Base-by-base conservation (phyloP, 1,140 invertebrate species). In the Ceratoteleas bidentatus region DNA sequence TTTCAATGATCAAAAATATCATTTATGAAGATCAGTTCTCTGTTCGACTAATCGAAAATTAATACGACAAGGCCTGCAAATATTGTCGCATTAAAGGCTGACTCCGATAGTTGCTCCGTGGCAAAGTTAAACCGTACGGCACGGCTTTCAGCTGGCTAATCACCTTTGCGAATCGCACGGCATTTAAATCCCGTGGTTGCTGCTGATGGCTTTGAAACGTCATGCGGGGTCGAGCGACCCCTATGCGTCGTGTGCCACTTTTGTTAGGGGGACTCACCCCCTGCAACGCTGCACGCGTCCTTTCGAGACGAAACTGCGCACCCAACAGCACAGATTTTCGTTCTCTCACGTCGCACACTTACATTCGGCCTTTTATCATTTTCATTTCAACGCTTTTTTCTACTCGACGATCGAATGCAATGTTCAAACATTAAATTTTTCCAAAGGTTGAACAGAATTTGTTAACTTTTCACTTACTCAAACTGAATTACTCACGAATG, bases 101-200 rank as follows among this genome's bases (percentile, higher is more conserved):
- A 83, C 81, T 83, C 36, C 65, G 66, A 79, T 79, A 62, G 62
- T 73, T 72, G 40, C 58, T 78, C 62, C 81, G 75, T 80, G 83
- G 74, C 75, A 64, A 84, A 84, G 80, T 82, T 82, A 84, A 82
- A 79, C 80, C 79, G 58, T 74, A 72, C 33, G 79, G 75, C 57
- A 65, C 33, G 62, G 78, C 79, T 85, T 85, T 78, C 84, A 79
- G 81, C 81, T 77, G 77, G 81, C 80, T 85, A 85, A 85, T 85
- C 84, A 85, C 84, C 84, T 85, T 83, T 83, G 81, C 84, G 81
- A 84, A 86, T 83, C 64, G 70, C 74, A 70, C 76, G 84, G 84
- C 85, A 85, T 88, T 89, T 88, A 88, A 89, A 88, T 88, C 87
- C 85, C 84, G 75, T 83, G 73, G 79, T 66, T 76, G 72, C 76